Evolutionary conservation across 1,140 invertebrate genomes (phyloP), one percentile per base, ranked within the genome.

Genomic region (Mactra quadrangularis): DNA sequence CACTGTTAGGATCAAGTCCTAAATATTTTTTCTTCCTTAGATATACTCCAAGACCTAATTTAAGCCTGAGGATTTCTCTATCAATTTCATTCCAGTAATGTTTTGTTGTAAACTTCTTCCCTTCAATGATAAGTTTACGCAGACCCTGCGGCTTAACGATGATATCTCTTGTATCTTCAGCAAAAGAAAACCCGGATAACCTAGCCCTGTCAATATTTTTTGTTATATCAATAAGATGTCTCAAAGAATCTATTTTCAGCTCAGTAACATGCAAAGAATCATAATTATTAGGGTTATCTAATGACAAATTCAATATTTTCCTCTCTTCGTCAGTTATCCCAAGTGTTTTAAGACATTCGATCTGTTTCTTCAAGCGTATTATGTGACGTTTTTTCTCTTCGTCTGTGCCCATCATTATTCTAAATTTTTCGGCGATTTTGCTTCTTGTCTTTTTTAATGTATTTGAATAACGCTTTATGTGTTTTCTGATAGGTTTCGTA

Each of bases 401-500:
- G 4, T 35, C 35, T 22, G 35, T 38, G 38, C 71, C 55, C 0
- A 45, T 3, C n/a, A 15, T 9, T n/a, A 19, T 0, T n/a, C 6
- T 35, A 29, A 22, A 57, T n/a, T 38, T 74, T 33, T 74, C 31
- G n/a, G 25, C 7, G 19, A 57, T 59, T 47, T 74, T 41, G 7
- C 0, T 4, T 25, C 55, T 27, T 38, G 35, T 57, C 35, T 31
- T 4, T 33, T 74, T 74, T 35, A 74, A 45, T 6, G n/a, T 59
- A 41, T 55, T 57, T 27, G 71, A 38, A 59, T 74, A 74, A 19
- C 71, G 71, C 25, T 41, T 59, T 3, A 74, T 38, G 25, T 59
- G 19, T 29, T 22, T 57, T 38, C 17, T 25, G n/a, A 74, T 74
- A 35, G n/a, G 71, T 59, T 74, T 74, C 6, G 22, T 22, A 25